phyloP scores from a whole-genome alignment of 2,113 vertebrate species.

The Laterallus jamaicensis region DNA sequence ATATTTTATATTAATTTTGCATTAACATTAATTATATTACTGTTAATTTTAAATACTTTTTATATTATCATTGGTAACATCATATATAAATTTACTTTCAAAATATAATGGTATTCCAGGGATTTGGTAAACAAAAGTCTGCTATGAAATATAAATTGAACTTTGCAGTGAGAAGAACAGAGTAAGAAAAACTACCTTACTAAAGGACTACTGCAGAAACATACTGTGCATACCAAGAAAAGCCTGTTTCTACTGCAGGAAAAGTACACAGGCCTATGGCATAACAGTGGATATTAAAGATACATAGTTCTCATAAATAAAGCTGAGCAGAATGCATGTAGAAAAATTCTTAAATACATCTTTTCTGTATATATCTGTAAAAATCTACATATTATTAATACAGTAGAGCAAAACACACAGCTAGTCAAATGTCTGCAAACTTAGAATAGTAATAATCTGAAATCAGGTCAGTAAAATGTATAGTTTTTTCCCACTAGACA shows the following conservation, averaged over 20 bases:
- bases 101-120: background rate
- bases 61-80: background rate
- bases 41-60: background rate
- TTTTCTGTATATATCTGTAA: background rate
- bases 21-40: background rate
- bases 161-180: background rate
- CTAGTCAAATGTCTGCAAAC: background rate
- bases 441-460: background rate
- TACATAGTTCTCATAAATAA: background rate
- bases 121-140: background rate
- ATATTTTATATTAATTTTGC: background rate
- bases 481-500: background rate
- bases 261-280: background rate
- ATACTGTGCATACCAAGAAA: background rate
- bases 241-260: background rate
- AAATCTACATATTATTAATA: accelerated
- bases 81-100: background rate
- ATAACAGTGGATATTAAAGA: background rate
- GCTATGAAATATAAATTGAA: background rate
- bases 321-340: background rate
- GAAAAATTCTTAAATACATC: background rate
- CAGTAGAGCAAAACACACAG: background rate
- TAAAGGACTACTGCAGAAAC: background rate
- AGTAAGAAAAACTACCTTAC: background rate
- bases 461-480: background rate